Conservation (phyloP, 2,113 vertebrate genomes). For the Pituophis catenifer region DNA sequence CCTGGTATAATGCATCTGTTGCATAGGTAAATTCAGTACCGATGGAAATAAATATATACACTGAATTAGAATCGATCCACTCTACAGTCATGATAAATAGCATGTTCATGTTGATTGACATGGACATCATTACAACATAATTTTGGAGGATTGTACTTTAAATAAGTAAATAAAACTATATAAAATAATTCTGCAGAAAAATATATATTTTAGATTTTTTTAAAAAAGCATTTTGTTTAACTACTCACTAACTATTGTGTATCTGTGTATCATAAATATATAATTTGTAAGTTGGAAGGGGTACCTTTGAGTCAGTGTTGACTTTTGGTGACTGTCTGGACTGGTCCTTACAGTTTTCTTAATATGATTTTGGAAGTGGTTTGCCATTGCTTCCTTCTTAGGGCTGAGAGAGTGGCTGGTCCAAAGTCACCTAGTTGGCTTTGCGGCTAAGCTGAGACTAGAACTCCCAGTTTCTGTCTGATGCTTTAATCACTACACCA, state of each 20-base stretch:
- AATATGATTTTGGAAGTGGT: background rate
- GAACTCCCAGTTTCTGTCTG: background rate
- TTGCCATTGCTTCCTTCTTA: background rate
- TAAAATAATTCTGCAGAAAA: background rate
- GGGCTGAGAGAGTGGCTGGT: background rate
- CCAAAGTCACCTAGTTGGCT: background rate
- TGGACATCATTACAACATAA: background rate
- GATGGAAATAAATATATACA: background rate
- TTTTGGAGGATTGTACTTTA: background rate
- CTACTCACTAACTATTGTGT: background rate
- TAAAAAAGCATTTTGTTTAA: background rate
- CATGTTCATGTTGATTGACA: background rate
- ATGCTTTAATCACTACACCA: background rate
- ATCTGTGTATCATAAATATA: background rate
- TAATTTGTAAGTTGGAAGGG: background rate
- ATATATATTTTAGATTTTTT: background rate
- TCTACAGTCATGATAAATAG: background rate
- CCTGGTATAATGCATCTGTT: conserved; percentile 6
- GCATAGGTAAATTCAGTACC: conserved; percentile 22
- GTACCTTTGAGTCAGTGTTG: background rate
- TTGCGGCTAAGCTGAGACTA: background rate
- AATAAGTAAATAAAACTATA: background rate
- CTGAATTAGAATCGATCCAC: background rate
- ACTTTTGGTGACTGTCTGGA: background rate
- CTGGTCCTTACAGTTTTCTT: background rate